phyloP scores from a whole-genome alignment of 2,888 invertebrate genomes.

The Cyrtodaria siliqua region DNA sequence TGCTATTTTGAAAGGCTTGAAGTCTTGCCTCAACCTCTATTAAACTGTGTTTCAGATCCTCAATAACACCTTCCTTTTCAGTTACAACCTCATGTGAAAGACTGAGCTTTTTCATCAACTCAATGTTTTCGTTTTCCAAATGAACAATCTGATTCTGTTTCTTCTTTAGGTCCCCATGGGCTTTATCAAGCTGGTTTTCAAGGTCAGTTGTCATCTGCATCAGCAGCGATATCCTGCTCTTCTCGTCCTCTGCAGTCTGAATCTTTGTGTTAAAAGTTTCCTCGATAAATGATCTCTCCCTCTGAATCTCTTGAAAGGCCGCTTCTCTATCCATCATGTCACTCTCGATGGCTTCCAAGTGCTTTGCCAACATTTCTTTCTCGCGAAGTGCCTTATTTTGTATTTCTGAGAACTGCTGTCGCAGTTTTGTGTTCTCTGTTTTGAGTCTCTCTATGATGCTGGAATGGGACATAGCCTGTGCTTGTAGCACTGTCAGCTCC shows the following conservation, averaged over 20 bases:
- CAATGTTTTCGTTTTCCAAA: slow-evolving; percentile 85
- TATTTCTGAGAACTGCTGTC: slow-evolving; percentile 83
- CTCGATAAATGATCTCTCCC: slow-evolving; percentile 83
- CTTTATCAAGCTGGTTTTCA: slow-evolving; percentile 83
- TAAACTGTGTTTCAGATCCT: slow-evolving; percentile 81
- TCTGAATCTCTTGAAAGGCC: slow-evolving; percentile 85
- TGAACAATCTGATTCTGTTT: slow-evolving; percentile 81
- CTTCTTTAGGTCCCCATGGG: slow-evolving; percentile 82
- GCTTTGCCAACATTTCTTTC: slow-evolving; percentile 86
- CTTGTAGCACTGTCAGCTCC: slow-evolving; percentile 84
- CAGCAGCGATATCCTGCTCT: slow-evolving; percentile 75
- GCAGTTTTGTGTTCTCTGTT: slow-evolving; percentile 83
- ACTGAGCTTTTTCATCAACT: slow-evolving; percentile 84
- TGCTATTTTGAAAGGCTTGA: slow-evolving; percentile 80
- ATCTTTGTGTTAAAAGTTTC: slow-evolving; percentile 82
- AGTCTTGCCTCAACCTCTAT: slow-evolving; percentile 83
- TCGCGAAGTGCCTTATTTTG: slow-evolving; percentile 86
- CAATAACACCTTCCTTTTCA: slow-evolving; percentile 84
- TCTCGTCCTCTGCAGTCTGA: slow-evolving; percentile 85
- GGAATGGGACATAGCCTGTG: slow-evolving; percentile 78
- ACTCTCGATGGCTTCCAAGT: slow-evolving; percentile 86
- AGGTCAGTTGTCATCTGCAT: slow-evolving; percentile 82
- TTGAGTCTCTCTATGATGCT: slow-evolving; percentile 85
- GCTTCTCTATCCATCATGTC: slow-evolving; percentile 87
- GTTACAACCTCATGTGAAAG: slow-evolving; percentile 84